Conservation (phyloP, 2,113 vertebrate genomes). For the Myiopsitta monachus region DNA sequence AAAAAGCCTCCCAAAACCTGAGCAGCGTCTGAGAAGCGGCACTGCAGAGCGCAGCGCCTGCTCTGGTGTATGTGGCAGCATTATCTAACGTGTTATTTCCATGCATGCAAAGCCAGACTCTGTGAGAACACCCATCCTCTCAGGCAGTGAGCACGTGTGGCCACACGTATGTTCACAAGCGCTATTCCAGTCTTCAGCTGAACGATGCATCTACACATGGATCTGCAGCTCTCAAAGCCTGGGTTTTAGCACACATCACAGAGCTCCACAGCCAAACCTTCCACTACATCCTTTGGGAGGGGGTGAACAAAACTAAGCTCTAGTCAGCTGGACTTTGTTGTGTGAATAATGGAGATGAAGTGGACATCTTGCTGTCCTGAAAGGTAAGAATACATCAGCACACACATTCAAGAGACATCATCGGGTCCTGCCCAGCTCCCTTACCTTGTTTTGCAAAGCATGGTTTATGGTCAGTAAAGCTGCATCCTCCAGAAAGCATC, state of each 20-base stretch:
- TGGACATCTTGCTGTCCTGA: background rate
- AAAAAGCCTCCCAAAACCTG: background rate
- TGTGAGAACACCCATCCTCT: background rate
- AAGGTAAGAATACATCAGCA: background rate
- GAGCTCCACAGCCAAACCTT: background rate
- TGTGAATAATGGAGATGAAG: background rate
- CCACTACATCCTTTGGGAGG: background rate
- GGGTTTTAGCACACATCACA: background rate
- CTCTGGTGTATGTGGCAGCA: background rate
- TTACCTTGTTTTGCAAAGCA: background rate
- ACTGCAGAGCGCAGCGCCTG: background rate
- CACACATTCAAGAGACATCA: background rate
- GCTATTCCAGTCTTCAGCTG: background rate
- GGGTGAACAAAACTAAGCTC: background rate
- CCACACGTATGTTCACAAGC: background rate
- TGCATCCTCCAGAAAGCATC: background rate
- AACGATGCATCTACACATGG: background rate
- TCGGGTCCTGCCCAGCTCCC: background rate
- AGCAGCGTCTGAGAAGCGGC: constrained; percentile 45
- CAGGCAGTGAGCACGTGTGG: background rate
- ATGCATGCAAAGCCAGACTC: background rate
- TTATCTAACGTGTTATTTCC: background rate
- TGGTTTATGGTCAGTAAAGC: background rate
- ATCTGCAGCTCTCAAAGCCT: background rate
- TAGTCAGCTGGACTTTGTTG: background rate